phyloP scores from a whole-genome alignment of 2,888 invertebrate genomes.

The Chrysotoxum bicinctum region DNA sequence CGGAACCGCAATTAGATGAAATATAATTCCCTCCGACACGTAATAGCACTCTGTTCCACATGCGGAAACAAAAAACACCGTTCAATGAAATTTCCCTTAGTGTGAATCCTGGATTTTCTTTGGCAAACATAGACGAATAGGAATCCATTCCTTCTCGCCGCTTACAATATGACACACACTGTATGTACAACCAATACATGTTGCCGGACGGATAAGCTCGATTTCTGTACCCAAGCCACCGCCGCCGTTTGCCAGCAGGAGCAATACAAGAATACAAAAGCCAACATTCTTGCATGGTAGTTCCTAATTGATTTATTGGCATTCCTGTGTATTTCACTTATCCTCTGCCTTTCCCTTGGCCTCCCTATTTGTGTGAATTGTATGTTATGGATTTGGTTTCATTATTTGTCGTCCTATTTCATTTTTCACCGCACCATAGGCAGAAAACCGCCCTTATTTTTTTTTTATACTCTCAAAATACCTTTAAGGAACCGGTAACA shows the following conservation, averaged over 20 bases:
- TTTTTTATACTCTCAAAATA: neutral
- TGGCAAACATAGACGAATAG: neutral
- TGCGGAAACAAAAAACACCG: constrained; percentile 37
- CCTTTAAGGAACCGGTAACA: constrained; percentile 3
- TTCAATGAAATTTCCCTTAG: constrained; percentile 59
- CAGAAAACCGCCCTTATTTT: neutral
- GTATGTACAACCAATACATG: neutral
- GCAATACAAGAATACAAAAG: constrained; percentile 51
- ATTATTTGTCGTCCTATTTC: constrained; percentile 56
- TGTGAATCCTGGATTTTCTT: constrained; percentile 59
- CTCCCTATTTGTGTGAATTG: neutral
- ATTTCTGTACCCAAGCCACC: constrained; percentile 22
- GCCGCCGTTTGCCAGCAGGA: constrained; percentile 8
- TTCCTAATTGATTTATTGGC: constrained; percentile 72
- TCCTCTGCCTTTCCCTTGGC: neutral
- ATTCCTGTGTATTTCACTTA: constrained; percentile 67
- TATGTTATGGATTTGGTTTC: constrained; percentile 49
- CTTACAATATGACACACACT: neutral
- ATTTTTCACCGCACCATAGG: neutral
- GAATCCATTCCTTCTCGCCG: neutral
- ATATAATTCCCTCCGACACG: constrained; percentile 70
- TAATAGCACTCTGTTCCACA: constrained; percentile 66
- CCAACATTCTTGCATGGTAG: constrained; percentile 69
- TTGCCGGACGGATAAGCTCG: constrained; percentile 46
- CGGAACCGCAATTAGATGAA: constrained; percentile 72